These are phyloP conservation scores for Chrosomus eos DNA, from an alignment of 2,797 vertebrate species.

Conservation along the genomic window DNA sequence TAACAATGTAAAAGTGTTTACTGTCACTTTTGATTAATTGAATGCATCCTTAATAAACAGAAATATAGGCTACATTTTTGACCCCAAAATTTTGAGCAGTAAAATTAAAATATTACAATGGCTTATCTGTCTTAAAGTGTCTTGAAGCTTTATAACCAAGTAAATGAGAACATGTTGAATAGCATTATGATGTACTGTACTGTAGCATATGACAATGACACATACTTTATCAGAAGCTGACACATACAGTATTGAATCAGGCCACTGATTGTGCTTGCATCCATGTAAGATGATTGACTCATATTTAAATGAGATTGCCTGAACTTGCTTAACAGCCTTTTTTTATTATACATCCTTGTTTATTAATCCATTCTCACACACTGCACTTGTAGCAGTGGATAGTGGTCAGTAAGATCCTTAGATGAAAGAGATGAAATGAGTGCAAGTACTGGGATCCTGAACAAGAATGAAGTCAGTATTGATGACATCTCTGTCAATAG, in stretches of 20 bases:
- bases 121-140: not conserved
- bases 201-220: conserved; percentile 16
- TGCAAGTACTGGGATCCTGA: conserved; percentile 35
- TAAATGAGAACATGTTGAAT: not conserved
- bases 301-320: not conserved
- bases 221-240: not conserved
- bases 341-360: not conserved
- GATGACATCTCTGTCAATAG: conserved; percentile 57
- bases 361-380: conserved; percentile 41
- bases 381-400: conserved; percentile 14
- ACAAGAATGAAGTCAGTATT: conserved; percentile 55
- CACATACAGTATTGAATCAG: not conserved
- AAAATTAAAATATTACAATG: not conserved
- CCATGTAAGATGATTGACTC: not conserved
- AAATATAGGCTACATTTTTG: not conserved
- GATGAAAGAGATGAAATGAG: conserved; percentile 46
- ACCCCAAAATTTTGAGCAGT: not conserved
- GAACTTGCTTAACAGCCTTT: not conserved
- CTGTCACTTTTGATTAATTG: not conserved
- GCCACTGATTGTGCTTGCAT: conserved; percentile 13
- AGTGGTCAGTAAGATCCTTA: conserved; percentile 40
- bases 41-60: not conserved
- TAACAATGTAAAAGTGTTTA: not conserved
- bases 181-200: not conserved
- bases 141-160: not conserved